Base-by-base conservation (phyloP, 2,797 vertebrate species). In the Smutsia gigantea region DNA sequence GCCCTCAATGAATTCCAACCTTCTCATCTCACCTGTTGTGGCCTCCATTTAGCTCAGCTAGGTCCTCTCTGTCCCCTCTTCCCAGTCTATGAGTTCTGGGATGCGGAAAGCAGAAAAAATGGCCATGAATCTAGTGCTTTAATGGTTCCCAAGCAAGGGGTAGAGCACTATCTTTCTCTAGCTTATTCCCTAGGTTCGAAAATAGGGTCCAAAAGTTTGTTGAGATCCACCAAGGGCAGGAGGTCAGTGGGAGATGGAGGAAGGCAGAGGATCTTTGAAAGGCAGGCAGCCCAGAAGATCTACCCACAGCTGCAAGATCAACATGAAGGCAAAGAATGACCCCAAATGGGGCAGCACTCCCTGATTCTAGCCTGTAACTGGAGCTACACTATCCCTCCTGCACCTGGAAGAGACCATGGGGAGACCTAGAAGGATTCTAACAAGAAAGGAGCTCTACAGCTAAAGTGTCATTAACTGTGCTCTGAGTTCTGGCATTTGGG, bases 311-410 rank as follows among this genome's bases (percentile, higher is more conserved):
- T 29, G 31, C 5, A 37, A 9, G 4, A n/a, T 46, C 34, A 37
- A 39, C 4, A 49, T 18, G 0, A 63, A 12, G 0, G 15, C 27
- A 51, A 14, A 69, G 51, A 29, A 4, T 17, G 51, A 37, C 7
- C 9, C 11, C 4, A 4, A 13, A 4, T 51, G 21, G 29, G 39
- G 5, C n/a, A 74, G 9, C 0, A 1, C 21, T 61, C 4, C 19
- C 4, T 46, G 27, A 34, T 9, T 85, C 31, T 34, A 64, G 31
- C 9, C 31, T 69, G 0, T 37, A 68, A 31, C 15, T 68, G 3
- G 10, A 72, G 8, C 12, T n/a, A 4, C 12, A 4, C 37, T 81
- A 5, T 34, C 13, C 39, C 34, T 61, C 6, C 34, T 69, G 0
- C 15, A n/a, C 1, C 21, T 63, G 18, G 5, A 63, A n/a, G 1